Conservation (phyloP, 2,888 invertebrate genomes). For the Pelosia muscerda region DNA sequence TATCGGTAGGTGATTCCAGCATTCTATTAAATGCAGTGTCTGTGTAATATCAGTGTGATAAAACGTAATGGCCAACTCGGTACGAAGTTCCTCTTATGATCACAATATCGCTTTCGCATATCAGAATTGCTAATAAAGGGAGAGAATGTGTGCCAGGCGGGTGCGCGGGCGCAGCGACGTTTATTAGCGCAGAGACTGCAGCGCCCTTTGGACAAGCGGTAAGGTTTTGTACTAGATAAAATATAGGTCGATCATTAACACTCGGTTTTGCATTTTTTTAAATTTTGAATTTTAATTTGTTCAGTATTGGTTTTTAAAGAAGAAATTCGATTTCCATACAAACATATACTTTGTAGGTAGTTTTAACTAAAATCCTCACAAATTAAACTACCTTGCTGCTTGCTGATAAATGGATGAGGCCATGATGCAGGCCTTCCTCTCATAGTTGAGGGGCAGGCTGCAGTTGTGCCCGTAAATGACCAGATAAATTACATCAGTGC, state of each 20-base stretch:
- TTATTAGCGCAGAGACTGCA: slow-evolving; percentile 63
- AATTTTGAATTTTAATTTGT: neutral
- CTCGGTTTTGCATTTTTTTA: slow-evolving; percentile 40
- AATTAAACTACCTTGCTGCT: no score
- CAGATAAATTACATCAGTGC: no score
- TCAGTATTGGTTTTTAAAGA: no score
- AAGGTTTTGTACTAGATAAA: slow-evolving; percentile 44
- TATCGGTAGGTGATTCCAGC: slow-evolving; percentile 73
- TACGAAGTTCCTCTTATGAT: slow-evolving; percentile 76
- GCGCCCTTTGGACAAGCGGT: slow-evolving; percentile 66
- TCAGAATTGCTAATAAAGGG: slow-evolving; percentile 84
- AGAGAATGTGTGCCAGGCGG: slow-evolving; percentile 74
- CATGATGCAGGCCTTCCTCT: no score
- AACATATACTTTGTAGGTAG: no score
- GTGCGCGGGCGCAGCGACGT: slow-evolving; percentile 62
- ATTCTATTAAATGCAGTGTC: slow-evolving; percentile 78
- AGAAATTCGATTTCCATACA: no score
- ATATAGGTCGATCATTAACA: slow-evolving; percentile 46
- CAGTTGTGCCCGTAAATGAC: no score
- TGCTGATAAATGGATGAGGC: no score
- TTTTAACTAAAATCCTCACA: no score
- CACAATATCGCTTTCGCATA: slow-evolving; percentile 81
- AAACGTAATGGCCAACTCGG: slow-evolving; percentile 74
- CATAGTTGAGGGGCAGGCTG: no score
- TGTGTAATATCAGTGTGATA: slow-evolving; percentile 70